phyloP scores from a whole-genome alignment of 2,888 invertebrate genomes.

The Drosophila gaucha region DNA sequence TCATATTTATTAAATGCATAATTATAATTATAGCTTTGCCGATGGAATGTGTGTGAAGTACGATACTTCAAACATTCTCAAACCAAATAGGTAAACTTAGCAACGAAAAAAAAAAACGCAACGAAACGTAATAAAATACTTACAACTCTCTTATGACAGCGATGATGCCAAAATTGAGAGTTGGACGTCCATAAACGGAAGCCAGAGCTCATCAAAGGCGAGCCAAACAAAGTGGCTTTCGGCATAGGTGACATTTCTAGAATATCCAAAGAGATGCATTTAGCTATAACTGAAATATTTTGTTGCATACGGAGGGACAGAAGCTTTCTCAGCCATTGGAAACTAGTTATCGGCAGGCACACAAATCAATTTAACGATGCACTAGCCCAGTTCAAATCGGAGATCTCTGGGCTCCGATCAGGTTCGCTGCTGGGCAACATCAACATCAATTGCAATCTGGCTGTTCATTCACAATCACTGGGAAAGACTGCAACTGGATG shows the following conservation, averaged over 20 bases:
- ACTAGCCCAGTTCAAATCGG: constrained; percentile 71
- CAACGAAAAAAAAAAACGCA: constrained; percentile 3
- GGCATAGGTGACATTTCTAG: constrained; percentile 69
- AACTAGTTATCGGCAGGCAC: constrained; percentile 67
- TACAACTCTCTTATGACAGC: constrained; percentile 75
- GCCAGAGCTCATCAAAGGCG: constrained; percentile 55
- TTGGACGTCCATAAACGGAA: constrained; percentile 68
- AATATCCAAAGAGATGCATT: constrained; percentile 57
- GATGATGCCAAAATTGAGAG: constrained; percentile 40
- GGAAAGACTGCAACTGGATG: constrained; percentile 8
- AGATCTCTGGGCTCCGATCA: constrained; percentile 36
- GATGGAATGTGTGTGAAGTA: background rate
- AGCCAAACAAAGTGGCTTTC: constrained; percentile 54
- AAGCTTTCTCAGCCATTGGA: constrained; percentile 69
- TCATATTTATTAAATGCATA: background rate
- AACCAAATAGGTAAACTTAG: constrained; percentile 17
- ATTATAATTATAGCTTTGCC: background rate
- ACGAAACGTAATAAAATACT: constrained; percentile 37
- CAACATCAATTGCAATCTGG: constrained; percentile 37
- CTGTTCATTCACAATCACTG: constrained; percentile 46
- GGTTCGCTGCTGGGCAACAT: constrained; percentile 26
- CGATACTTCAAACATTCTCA: constrained; percentile 7
- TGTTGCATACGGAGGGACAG: constrained; percentile 37
- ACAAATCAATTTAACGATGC: constrained; percentile 80
- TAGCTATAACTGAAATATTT: constrained; percentile 60